Percentiles rank a stretch among this genome's conserved stretches.
These are phyloP conservation scores for Germaria angustata DNA, from an alignment of 2,888 invertebrate genomes.

Conservation along the genomic window DNA sequence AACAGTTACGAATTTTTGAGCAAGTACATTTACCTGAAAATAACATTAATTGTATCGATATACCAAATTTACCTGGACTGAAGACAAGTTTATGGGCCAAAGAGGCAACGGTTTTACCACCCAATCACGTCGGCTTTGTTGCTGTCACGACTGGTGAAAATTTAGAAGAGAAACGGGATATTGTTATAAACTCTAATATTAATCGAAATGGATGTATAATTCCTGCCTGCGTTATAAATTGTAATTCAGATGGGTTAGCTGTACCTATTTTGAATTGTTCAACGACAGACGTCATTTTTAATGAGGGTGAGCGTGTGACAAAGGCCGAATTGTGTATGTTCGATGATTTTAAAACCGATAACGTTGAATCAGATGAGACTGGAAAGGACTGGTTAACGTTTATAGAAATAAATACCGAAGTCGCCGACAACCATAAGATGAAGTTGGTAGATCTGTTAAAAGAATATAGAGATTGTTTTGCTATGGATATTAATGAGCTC, in stretches of 20 bases:
- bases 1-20: too few relatives aligned
- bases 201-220: not conserved
- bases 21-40: too few relatives aligned
- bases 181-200: not conserved
- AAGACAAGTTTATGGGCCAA: too few relatives aligned
- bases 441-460: too few relatives aligned
- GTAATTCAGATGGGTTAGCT: slow-evolving; percentile 10
- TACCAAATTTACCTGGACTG: too few relatives aligned
- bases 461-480: too few relatives aligned
- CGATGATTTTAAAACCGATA: not conserved
- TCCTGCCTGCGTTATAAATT: too few relatives aligned
- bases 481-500: slow-evolving; percentile 3
- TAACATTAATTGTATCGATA: too few relatives aligned
- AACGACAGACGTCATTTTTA: not conserved
- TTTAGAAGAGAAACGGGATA: not conserved
- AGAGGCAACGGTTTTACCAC: slow-evolving; percentile 25
- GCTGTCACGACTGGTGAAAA: not conserved
- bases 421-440: too few relatives aligned
- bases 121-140: slow-evolving; percentile 19
- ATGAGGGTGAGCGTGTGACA: not conserved
- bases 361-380: too few relatives aligned
- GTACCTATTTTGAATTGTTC: not conserved
- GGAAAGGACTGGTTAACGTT: too few relatives aligned
- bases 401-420: too few relatives aligned
- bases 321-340: slow-evolving; percentile 11